Evolutionary conservation across 1,140 invertebrate genomes (phyloP), one percentile per base, ranked within the genome.

Genomic region (Drosophila suzukii): DNA sequence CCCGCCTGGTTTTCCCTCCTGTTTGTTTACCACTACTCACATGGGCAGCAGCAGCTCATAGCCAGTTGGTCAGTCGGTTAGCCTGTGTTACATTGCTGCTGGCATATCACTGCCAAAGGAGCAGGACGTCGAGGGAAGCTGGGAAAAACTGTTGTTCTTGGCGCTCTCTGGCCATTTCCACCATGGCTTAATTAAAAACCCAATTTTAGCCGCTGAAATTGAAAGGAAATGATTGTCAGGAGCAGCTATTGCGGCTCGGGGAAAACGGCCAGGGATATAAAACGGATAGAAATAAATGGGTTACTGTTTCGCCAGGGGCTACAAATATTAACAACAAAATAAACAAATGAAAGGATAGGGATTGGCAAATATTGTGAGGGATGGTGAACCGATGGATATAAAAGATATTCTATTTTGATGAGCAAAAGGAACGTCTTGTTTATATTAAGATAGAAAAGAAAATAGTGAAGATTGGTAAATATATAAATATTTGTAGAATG

Each of bases 181-280:
- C 43, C 70, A 73, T 68, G 62, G 75, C 81, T 86, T 86, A 86
- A 86, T 86, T 86, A 86, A 86, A 86, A 86, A 83, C 82, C 66
- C 83, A 83, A 88, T 86, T 83, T 83, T 44, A 68, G 61, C 72
- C 59, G 58, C 39, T 68, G 73, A 63, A 80, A 73, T 47, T 84
- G 83, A 78, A 75, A 81, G 72, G 77, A 43, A 73, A 53, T 60
- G 46, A 78, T 44, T 65, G 50, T 51, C 56, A 56, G 34, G 10
- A 30, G 44, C 57, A 74, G 75, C 58, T 30, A 34, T 17, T 34
- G 49, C 6, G 27, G 27, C n/a, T 15, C n/a, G 51, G 46, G 55
- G 27, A 56, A 46, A 58, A 59, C 4, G 27, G 30, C 8, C 4
- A 51, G n/a, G 8, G 49, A 34, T 11, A 12, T 17, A 34, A 55